Base-by-base conservation (phyloP, 2,797 vertebrate genomes). In the Acrossocheilus fasciatus region DNA sequence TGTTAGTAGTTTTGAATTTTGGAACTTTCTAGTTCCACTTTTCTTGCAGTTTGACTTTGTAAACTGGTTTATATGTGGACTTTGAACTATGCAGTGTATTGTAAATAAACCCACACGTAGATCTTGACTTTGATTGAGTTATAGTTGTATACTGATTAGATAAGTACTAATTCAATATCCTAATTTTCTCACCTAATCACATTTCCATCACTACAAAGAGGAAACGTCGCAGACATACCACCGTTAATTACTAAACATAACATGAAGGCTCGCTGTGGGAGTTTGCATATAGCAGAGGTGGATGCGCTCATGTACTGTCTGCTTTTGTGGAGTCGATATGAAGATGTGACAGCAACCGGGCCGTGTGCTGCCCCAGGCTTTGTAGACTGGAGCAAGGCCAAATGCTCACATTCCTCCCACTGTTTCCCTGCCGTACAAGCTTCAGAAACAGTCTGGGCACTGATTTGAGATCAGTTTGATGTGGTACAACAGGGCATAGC, bases 351-450 rank as follows among this genome's bases (percentile, higher is more conserved):
- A 69, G 41, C 23, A 47, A 50, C 82, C 57, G 47, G 41, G 34
- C 57, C 20, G 23, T 85, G 70, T 69, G 64, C 87, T 87, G 86
- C 91, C 89, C 81, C 85, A 88, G 91, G 92, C 90, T 92, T 91
- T 93, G 90, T 91, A 82, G 85, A 82, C 90, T 95, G 94, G 95
- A 94, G 86, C 87, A 81, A 85, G 89, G 94, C 95, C 95, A 96
- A 92, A 81, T 54, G 80, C 91, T 93, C 87, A 91, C 94, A 96
- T 96, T 96, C 95, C 94, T 95, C 79, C 86, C 82, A 91, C 93
- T 94, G 77, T 91, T 91, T 92, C 89, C 89, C 80, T 77, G 72
- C 80, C 72, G 64, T 62, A 85, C 50, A 79, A 72, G 82, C 87
- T 88, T 87, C 85, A 78, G 78, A 87, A 90, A 87, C 62, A 84